Evolutionary conservation across 2,888 invertebrate genomes (phyloP).

Genomic region (Teleiodes luculella): DNA sequence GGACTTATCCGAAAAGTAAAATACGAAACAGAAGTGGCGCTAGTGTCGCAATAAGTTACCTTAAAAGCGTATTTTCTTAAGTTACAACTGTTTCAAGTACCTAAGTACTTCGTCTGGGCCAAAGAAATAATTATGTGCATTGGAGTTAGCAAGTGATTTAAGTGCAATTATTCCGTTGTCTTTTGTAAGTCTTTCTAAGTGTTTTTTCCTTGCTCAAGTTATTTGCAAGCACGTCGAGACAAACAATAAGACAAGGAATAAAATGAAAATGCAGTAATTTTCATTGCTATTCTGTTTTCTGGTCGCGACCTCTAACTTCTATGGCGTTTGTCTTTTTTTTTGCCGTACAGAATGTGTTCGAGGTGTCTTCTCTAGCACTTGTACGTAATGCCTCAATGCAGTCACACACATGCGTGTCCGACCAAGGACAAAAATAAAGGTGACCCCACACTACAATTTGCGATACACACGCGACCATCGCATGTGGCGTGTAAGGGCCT

Average conservation of each 20-base stretch:
- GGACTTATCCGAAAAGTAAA: too few species aligned
- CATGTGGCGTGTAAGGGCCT: slow-evolving; percentile 19
- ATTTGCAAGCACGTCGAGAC: slow-evolving; percentile 2
- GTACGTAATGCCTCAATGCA: too few species aligned
- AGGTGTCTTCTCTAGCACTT: too few species aligned
- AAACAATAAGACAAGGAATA: background rate
- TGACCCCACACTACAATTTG: slow-evolving; percentile 14
- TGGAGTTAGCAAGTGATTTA: slow-evolving; percentile 1
- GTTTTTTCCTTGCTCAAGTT: slow-evolving; percentile 1
- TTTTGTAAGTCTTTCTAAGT: slow-evolving; percentile 3
- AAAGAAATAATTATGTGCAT: slow-evolving; percentile 6
- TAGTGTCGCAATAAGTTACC: too few species aligned
- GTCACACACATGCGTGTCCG: too few species aligned
- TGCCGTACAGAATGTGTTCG: too few species aligned
- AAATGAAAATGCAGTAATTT: too few species aligned
- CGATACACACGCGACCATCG: slow-evolving; percentile 19
- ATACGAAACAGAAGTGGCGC: too few species aligned
- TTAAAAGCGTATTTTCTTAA: too few species aligned
- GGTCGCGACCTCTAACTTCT: too few species aligned
- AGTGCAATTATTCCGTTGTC: slow-evolving; percentile 6
- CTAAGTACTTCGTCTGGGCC: background rate
- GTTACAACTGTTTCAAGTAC: background rate
- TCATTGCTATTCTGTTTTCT: too few species aligned
- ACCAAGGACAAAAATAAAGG: background rate
- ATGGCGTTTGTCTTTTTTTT: too few species aligned